phyloP scores from a whole-genome alignment of 2,113 vertebrate species.

The Miniopterus natalensis region DNA sequence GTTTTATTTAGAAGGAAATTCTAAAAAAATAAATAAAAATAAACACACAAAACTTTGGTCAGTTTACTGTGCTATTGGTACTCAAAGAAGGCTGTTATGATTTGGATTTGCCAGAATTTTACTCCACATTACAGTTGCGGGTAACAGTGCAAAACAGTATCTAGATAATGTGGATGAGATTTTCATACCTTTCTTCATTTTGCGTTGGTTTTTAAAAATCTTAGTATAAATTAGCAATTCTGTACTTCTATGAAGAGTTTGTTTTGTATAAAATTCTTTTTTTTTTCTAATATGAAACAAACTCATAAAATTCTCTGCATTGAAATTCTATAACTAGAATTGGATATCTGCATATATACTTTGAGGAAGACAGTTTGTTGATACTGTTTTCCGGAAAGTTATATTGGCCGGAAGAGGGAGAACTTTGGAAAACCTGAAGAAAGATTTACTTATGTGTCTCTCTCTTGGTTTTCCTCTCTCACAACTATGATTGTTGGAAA shows the following conservation, averaged over 20 bases:
- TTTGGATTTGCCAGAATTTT: neutral
- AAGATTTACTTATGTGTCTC: neutral
- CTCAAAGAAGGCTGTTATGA: neutral
- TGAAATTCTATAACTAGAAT: neutral
- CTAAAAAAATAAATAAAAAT: neutral
- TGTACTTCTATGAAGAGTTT: neutral
- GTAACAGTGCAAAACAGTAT: neutral
- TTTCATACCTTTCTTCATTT: neutral
- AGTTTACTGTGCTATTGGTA: neutral
- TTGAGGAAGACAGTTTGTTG: neutral
- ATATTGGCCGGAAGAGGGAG: neutral
- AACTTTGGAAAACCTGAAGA: neutral
- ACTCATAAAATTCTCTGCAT: neutral
- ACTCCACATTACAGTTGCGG: neutral
- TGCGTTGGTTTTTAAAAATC: neutral
- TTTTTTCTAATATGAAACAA: too few species aligned
- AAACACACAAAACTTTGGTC: neutral
- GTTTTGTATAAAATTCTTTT: neutral
- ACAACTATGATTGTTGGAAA: neutral
- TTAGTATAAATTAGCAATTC: neutral
- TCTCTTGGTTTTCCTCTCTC: neutral
- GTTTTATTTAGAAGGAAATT: slow-evolving; percentile 51
- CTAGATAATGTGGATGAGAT: neutral
- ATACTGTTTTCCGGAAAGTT: neutral
- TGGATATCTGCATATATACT: neutral